Conservation (phyloP, 2,797 vertebrate genomes). For the Gadopsis bispinosus region DNA sequence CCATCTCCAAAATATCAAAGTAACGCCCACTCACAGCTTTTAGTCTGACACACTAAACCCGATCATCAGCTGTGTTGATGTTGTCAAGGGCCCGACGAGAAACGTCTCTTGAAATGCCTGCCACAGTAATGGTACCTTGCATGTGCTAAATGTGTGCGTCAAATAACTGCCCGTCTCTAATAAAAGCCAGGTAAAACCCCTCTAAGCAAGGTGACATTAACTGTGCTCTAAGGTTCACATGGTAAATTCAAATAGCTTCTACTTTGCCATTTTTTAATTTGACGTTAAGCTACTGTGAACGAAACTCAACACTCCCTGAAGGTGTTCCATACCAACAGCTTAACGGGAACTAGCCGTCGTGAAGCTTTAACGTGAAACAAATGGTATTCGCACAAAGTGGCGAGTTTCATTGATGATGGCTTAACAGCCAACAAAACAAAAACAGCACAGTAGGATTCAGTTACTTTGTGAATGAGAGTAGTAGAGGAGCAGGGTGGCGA, state of each 20-base stretch:
- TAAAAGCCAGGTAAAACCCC: background rate
- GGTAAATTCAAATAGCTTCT: background rate
- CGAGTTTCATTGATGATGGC: too few relatives aligned
- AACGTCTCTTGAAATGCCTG: background rate
- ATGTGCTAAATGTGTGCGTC: background rate
- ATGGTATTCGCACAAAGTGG: too few relatives aligned
- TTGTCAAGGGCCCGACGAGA: background rate
- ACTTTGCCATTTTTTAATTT: too few relatives aligned
- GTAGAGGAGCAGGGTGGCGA: too few relatives aligned
- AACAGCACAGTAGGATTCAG: too few relatives aligned
- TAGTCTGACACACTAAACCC: background rate
- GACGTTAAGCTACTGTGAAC: background rate
- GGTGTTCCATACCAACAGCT: background rate
- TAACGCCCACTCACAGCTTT: background rate
- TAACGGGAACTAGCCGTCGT: background rate
- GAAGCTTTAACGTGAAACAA: background rate
- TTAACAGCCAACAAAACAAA: too few relatives aligned
- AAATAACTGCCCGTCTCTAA: background rate
- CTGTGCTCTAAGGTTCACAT: background rate
- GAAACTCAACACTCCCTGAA: too few relatives aligned
- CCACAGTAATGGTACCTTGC: background rate
- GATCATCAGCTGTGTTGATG: background rate
- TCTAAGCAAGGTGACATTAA: background rate
- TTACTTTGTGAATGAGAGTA: too few relatives aligned
- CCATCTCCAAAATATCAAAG: too few relatives aligned